Base-by-base conservation (phyloP, 2,113 vertebrate species). In the Eubucco bourcierii region DNA sequence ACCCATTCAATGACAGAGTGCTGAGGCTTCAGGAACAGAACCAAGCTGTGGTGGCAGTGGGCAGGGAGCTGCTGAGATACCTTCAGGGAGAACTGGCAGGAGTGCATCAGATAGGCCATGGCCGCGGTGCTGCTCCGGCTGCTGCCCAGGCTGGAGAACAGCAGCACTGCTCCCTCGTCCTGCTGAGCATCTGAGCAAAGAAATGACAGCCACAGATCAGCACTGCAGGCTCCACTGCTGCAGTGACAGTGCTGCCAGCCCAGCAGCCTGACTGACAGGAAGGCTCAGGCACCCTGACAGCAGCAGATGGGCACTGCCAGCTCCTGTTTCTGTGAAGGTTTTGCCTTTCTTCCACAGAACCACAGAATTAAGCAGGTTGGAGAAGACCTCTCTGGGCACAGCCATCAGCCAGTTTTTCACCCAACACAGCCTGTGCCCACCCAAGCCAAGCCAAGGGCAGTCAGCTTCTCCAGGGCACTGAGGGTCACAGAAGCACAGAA, bases 51-150 rank as follows among this genome's bases (percentile, higher is more conserved):
- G 80, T 70, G 61, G 3, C 70, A 34, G 29, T 10, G 25, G 67
- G 64, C 55, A 10, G 41, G 4, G 28, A 3, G 66, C 9, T 25
- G 70, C 82, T 7, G 74, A 28, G 76, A 19, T 93, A 97, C 99
- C 98, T 98, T 94, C 75, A 99, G 95, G 70, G 98, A 97, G 72
- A 98, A 97, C 88, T 94, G 93, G 3, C 97, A 95, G 27, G 80
- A 88, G 37, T 98, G 96, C 80, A 99, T 98, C 21, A 99, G 97
- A 34, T 98, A 99, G 29, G 98, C 98, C 29, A 99, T 90, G 50
- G 95, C 46, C 4, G 74, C 95, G 0, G 98, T 90, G 59, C 98
- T 98, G 95, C 98, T 98, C 21, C 98, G 97, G 88, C 98, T 98
- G 44, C 98, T 95, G 29, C 98, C 99, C 64, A 92, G 81, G 12